Evolutionary conservation across 35 echinoderm and acorn worm species (phyloP).

Genomic region (Hemicentrotus pulcherrimus): DNA sequence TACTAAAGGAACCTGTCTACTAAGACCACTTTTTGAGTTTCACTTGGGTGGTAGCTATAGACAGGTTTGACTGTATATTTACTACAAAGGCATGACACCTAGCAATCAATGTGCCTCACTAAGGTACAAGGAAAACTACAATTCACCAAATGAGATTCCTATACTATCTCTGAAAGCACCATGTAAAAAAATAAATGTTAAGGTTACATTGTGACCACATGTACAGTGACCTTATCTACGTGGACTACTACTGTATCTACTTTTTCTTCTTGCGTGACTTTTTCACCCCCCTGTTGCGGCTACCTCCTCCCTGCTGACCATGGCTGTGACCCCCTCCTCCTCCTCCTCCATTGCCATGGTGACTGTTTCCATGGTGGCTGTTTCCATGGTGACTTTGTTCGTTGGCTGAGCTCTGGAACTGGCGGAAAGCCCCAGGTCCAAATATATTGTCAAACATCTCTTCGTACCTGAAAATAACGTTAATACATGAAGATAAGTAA

Average conservation of each 20-base stretch:
- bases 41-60: too few relatives aligned
- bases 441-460: slow-evolving; percentile 33
- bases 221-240: not conserved
- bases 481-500: not conserved
- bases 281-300: not conserved
- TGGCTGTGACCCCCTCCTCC: not conserved
- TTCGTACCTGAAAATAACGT: not conserved
- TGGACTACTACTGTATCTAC: not conserved
- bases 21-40: too few relatives aligned
- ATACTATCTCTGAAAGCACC: not conserved
- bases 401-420: not conserved
- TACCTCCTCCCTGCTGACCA: not conserved
- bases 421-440: not conserved
- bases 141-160: not conserved
- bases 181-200: not conserved
- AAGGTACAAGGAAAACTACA: not conserved
- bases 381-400: not conserved
- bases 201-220: not conserved
- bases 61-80: not conserved
- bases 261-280: slow-evolving; percentile 45
- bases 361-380: not conserved
- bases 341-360: not conserved
- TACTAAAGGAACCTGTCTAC: too few relatives aligned
- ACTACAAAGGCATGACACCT: not conserved
- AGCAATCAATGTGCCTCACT: not conserved